Conservation (phyloP, 2,113 vertebrate genomes). For the Patagioenas fasciata region DNA sequence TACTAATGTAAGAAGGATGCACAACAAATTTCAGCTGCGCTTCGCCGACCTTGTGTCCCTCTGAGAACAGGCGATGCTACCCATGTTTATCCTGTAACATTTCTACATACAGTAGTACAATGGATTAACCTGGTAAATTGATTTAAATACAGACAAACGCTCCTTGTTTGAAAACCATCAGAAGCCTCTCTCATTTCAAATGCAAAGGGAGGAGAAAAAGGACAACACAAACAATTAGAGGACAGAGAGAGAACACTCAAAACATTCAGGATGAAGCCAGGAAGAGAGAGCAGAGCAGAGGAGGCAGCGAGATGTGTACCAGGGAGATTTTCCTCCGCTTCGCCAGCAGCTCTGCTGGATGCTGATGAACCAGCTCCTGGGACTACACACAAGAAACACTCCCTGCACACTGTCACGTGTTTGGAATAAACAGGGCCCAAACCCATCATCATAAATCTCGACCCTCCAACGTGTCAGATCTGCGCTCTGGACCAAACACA, state of each 20-base stretch:
- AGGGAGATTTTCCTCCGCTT: not conserved
- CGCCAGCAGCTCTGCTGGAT: not conserved
- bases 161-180: not conserved
- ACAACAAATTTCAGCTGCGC: not conserved
- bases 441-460: not conserved
- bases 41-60: not conserved
- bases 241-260: not conserved
- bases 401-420: not conserved
- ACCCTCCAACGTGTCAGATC: not conserved
- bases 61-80: not conserved
- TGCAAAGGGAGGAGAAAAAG: not conserved
- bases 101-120: not conserved
- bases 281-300: not conserved
- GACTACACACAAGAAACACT: not conserved
- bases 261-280: not conserved
- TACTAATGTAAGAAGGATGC: not conserved
- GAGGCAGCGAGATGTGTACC: not conserved
- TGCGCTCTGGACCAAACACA: rapidly evolving
- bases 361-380: not conserved
- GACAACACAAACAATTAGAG: not conserved
- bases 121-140: not conserved
- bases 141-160: not conserved
- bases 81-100: not conserved
- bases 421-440: not conserved
- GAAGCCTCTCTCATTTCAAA: not conserved